Evolutionary conservation across 2,888 invertebrate species (phyloP), one percentile per base, ranked within the genome.

Genomic region (Sisyra terminalis): DNA sequence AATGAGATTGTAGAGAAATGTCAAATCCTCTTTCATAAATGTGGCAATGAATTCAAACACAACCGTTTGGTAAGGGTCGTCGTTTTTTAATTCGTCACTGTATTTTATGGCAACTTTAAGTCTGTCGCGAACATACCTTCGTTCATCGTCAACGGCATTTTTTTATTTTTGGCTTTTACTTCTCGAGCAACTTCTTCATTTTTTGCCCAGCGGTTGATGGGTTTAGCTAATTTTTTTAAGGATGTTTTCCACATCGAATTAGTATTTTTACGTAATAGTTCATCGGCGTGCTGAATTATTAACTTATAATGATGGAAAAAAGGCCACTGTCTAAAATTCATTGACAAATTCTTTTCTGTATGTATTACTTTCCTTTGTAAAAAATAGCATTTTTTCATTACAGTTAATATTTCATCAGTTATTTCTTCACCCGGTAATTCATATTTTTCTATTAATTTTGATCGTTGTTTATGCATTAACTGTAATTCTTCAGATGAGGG

Each of bases 101-200:
- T 35, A 35, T 6, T 35, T 35, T 5, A 3, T 35, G 9, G 35
- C 35, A 6, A 14, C 8, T 13, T 35, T 35, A 14, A 35, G 14
- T 11, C 13, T 8, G 9, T 35, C 11, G 5, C 2, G 35, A 35
- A 35, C 35, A 2, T 14, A 35, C 15, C 11, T n/a, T 35, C 5
- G 11, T 35, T 35, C 35, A 35, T 35, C 35, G 15, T 35, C 35
- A 35, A 14, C 35, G 14, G 14, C 5, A 35, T 14, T 35, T 35
- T 35, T 14, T 35, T 3, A 35, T 11, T 35, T 2, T 14, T 35
- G 11, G 11, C 2, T 35, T 35, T 35, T 13, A 35, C 35, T 35
- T 35, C 35, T 13, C 35, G 35, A 14, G 35, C 35, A 11, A 35
- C 14, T 35, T 35, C 35, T 35, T n/a, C 3, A 35, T 35, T 13